phyloP scores from a whole-genome alignment of 2,797 vertebrate genomes.

The Lacerta viridis region DNA sequence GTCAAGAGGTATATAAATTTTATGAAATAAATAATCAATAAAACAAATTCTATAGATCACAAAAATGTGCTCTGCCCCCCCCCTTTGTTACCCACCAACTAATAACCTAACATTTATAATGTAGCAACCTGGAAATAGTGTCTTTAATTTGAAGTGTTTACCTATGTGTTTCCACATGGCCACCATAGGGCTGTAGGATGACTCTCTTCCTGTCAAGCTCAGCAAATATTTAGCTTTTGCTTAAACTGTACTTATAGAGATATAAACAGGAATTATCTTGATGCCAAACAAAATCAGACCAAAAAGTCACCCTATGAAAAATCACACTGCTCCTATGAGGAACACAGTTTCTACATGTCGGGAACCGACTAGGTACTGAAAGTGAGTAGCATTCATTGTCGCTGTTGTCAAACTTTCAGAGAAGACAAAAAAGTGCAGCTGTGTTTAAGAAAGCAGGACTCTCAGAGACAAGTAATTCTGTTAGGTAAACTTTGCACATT shows the following conservation, averaged over 20 bases:
- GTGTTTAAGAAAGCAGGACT: conserved; percentile 53
- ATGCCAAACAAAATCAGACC: conserved; percentile 15
- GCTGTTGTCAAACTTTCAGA: conserved; percentile 39
- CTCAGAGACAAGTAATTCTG: conserved; percentile 53
- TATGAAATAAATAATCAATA: not conserved
- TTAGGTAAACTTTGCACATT: conserved; percentile 56
- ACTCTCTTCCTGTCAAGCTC: not conserved
- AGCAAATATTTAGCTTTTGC: not conserved
- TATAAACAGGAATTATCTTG: conserved; percentile 4
- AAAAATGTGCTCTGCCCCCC: not conserved
- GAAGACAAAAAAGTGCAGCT: conserved; percentile 45
- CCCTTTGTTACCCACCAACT: not conserved
- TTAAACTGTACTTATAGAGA: not conserved
- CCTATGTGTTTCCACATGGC: not conserved
- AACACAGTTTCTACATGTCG: conserved; percentile 41
- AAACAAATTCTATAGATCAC: not conserved
- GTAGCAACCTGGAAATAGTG: not conserved
- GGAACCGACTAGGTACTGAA: conserved; percentile 29
- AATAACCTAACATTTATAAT: not conserved
- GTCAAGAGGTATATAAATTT: not conserved
- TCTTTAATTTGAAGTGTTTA: not conserved
- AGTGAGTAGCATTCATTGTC: not conserved
- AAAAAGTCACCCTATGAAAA: conserved; percentile 24
- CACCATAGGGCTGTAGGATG: not conserved
- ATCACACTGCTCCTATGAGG: not conserved